Evolutionary conservation across 2,888 invertebrate species (phyloP), one percentile per base, ranked within the genome.

Genomic region (Yponomeuta sedellus): DNA sequence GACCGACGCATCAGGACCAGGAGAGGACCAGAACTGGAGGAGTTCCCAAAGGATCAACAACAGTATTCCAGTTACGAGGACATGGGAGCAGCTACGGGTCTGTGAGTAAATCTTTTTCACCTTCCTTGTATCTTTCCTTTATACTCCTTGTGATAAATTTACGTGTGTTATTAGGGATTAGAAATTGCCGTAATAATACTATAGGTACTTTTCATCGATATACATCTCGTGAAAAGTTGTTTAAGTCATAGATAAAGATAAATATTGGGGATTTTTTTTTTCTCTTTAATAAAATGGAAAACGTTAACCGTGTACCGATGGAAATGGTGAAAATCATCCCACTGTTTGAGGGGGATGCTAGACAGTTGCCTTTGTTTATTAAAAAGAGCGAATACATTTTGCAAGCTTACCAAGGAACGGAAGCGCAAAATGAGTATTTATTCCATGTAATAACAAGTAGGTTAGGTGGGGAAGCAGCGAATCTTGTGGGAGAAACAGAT

Each of bases 31-130:
- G 44, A 10, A 44, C 44, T 44, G 10, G 12, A 10, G 44, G 44
- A 25, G 25, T 25, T 25, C 25, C 25, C 25, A 5, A 25, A 25
- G 25, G 25, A 25, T 25, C 25, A 25, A 25, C 25, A 25, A 25
- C 25, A 25, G 25, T 25, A 25, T 25, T 25, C 25, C 25, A 25
- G 25, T 25, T 25, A 25, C 59, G 20, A 59, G 59, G 59, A 16
- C 1, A 1, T 59, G 59, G 59, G 22, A n/a, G 22, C 20, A 59
- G 59, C 59, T n/a, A 59, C 59, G 59, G 59, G 59, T 11, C 22
- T 59, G 59, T 59, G 59, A 59, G 59, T 59, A 59, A 16, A 59
- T 11, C 59, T 59, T 59, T 19, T 59, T 59, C 59, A 59, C 59
- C 59, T 19, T 22, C 59, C 59, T 20, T 59, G n/a, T n/a, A 11